Conservation (phyloP, 2,113 vertebrate genomes). For the Vombatus ursinus region DNA sequence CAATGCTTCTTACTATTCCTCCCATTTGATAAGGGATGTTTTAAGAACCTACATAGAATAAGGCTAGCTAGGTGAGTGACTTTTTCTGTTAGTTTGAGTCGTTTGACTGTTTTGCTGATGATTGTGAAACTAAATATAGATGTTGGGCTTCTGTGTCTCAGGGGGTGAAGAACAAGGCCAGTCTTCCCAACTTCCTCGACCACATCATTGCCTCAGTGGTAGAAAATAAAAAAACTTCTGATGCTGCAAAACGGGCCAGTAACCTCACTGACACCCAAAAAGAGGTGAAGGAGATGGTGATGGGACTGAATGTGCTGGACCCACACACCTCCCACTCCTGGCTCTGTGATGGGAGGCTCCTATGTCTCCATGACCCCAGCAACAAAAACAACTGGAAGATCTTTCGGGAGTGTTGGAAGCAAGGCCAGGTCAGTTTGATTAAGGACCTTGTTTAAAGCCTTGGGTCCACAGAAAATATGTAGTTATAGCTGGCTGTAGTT, state of each 20-base stretch:
- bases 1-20: neutral
- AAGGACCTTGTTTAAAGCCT: neutral
- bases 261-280: slow-evolving; percentile 88
- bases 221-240: slow-evolving; percentile 97
- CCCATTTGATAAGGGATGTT: slow-evolving; percentile 17
- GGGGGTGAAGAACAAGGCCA: slow-evolving; percentile 95
- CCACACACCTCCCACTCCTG: slow-evolving; percentile 98
- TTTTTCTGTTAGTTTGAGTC: neutral
- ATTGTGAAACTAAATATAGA: slow-evolving; percentile 40
- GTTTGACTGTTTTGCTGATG: slow-evolving; percentile 27
- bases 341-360: slow-evolving; percentile 97
- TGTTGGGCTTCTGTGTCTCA: slow-evolving; percentile 77
- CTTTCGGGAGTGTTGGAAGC: slow-evolving; percentile 99
- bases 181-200: slow-evolving; percentile 97
- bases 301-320: slow-evolving; percentile 97
- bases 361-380: slow-evolving; percentile 98
- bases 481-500: neutral
- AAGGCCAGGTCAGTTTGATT: slow-evolving; percentile 92
- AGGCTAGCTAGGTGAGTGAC: slow-evolving; percentile 45
- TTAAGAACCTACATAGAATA: slow-evolving; percentile 30
- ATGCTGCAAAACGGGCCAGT: slow-evolving; percentile 87
- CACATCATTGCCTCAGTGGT: slow-evolving; percentile 99
- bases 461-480: neutral
- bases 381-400: slow-evolving; percentile 99
- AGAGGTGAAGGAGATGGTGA: slow-evolving; percentile 92